Base-by-base conservation (phyloP, 2,888 invertebrate genomes). In the Hyppa rectilinea region DNA sequence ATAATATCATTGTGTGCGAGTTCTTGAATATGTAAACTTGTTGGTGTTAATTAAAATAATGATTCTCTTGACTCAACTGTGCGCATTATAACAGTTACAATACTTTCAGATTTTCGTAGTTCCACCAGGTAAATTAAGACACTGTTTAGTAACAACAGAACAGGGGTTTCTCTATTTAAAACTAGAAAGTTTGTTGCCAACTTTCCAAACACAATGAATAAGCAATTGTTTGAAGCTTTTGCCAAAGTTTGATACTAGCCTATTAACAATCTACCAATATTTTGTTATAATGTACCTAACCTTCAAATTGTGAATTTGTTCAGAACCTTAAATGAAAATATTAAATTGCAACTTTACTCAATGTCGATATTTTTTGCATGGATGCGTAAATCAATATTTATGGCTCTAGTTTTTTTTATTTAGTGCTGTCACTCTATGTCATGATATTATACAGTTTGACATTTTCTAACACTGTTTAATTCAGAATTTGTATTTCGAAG, bases 151-250 rank as follows among this genome's bases (percentile, higher is more conserved):
- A 34, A 26, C 49, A 47, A 71, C 52, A 20, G 12, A 78, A 77
- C 36, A 52, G 14, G 12, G 50, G 38, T 66, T 78, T 77, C 66
- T 66, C 58, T 53, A 49, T 62, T 79, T 63, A 63, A 79, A 73
- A 63, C 49, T 66, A 66, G 73, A 73, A 62, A 77, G 62, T 79
- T 66, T 79, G 73, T 66, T 62, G 40, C 62, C 34, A 73, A 77
- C 80, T 79, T 77, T 77, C 80, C 59, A 62, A 73, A 45, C 58
- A 62, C 73, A 72, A 72, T 77, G 65, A 50, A 77, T 66, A 73
- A 38, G 62, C 59, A 73, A 77, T 77, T 66, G 65, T 53, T 66
- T 53, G 72, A 34, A 72, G 66, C 49, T 62, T 61, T 62, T 72
- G 49, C 53, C 45, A 43, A 77, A 77, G 49, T 49, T 65, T 43